Percentiles rank a stretch among this genome's conserved stretches.
These are phyloP conservation scores for Drosophila aldrichi DNA, from an alignment of 2,888 invertebrate genomes.

Conservation along the genomic window DNA sequence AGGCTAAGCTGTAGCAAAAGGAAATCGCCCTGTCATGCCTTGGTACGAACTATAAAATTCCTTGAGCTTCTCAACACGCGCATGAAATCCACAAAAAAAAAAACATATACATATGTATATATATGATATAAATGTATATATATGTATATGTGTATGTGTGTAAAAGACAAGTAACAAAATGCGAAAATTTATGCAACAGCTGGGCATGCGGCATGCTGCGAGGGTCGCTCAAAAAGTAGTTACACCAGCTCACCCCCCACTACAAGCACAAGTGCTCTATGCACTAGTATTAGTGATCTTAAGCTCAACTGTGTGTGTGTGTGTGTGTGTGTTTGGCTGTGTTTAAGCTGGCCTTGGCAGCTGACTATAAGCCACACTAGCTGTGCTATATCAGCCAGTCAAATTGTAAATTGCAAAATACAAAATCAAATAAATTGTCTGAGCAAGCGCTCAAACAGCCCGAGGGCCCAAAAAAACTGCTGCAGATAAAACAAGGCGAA, in stretches of 20 bases:
- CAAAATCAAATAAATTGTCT: background rate
- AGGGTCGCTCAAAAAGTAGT: constrained; percentile 43
- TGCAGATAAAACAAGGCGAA: constrained; percentile 20
- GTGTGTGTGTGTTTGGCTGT: constrained; percentile 3
- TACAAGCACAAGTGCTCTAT: background rate
- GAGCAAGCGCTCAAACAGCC: background rate
- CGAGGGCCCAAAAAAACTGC: background rate
- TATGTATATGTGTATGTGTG: constrained; percentile 6
- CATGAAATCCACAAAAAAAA: constrained; percentile 56
- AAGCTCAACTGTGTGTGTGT: background rate
- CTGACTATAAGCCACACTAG: background rate
- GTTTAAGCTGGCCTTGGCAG: background rate
- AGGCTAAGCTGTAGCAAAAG: constrained; percentile 29
- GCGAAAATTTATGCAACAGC: constrained; percentile 78
- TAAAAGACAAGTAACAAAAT: constrained; percentile 55
- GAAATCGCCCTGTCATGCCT: constrained; percentile 58
- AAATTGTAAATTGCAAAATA: background rate
- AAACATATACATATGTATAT: no score
- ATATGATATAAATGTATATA: background rate
- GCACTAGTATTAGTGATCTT: background rate
- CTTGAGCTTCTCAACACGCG: constrained; percentile 71
- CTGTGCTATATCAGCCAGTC: background rate
- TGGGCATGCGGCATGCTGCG: constrained; percentile 54
- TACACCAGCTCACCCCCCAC: background rate
- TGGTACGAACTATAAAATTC: constrained; percentile 58